Evolutionary conservation across 2,797 vertebrate genomes (phyloP).

Genomic region (Ibycter americanus): DNA sequence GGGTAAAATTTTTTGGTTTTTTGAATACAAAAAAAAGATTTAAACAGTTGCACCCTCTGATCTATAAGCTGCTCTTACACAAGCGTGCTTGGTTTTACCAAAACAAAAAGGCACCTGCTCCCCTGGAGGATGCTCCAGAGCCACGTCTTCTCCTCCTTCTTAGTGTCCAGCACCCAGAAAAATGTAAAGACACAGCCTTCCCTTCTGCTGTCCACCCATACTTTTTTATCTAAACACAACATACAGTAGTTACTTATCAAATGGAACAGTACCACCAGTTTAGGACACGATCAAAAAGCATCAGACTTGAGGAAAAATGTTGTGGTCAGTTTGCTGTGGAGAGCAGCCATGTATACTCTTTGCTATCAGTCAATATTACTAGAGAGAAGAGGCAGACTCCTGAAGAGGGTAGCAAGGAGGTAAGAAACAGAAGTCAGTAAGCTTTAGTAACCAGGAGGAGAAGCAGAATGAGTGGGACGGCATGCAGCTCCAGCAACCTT

Average conservation of each 20-base stretch:
- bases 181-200: neutral
- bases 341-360: neutral
- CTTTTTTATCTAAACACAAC: neutral
- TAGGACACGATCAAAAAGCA: neutral
- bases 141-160: neutral
- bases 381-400: neutral
- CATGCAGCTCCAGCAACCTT: neutral
- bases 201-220: neutral
- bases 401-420: neutral
- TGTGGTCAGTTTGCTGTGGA: neutral
- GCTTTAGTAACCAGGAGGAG: neutral
- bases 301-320: neutral
- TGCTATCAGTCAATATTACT: neutral
- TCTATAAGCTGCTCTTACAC: neutral
- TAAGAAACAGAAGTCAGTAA: neutral
- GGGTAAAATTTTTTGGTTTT: neutral
- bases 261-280: neutral
- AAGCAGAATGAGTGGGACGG: neutral
- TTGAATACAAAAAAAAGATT: neutral
- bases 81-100: accelerated
- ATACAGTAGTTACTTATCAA: neutral
- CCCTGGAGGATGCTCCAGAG: neutral
- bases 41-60: neutral
- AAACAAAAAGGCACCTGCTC: neutral
- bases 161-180: neutral